Conservation (phyloP, 2,888 invertebrate genomes). For the Drosophila limbata region DNA sequence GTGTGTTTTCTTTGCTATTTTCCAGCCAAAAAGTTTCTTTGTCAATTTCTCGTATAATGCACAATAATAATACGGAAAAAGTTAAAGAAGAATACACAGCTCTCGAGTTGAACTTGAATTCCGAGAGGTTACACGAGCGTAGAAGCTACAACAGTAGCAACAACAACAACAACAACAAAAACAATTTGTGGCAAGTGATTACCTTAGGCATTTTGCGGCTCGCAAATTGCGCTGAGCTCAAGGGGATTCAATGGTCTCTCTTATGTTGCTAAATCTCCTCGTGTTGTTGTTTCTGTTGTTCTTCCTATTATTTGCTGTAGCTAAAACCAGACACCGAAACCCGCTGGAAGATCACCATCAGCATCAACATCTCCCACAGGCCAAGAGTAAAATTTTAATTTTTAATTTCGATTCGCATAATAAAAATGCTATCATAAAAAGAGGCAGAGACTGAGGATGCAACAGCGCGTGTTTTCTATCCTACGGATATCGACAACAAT, state of each 20-base stretch:
- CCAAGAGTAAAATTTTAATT: slow-evolving; percentile 69
- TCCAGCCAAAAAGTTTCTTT: slow-evolving; percentile 73
- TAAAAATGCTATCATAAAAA: slow-evolving; percentile 55
- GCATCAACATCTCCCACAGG: slow-evolving; percentile 55
- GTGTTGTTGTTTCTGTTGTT: slow-evolving; percentile 39
- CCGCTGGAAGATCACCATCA: slow-evolving; percentile 60
- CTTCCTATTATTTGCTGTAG: slow-evolving; percentile 50
- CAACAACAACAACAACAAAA: slow-evolving; percentile 37
- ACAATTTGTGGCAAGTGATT: slow-evolving; percentile 75
- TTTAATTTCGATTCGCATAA: slow-evolving; percentile 78
- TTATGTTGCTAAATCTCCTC: slow-evolving; percentile 12
- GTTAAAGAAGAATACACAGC: slow-evolving; percentile 44
- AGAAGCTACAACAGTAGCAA: not conserved
- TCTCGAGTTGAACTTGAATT: slow-evolving; percentile 51
- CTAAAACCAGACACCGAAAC: slow-evolving; percentile 25
- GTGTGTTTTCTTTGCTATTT: slow-evolving; percentile 64
- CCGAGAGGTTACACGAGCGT: slow-evolving; percentile 5
- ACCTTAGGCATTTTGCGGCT: slow-evolving; percentile 72
- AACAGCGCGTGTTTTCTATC: slow-evolving; percentile 12
- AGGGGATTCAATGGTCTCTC: slow-evolving; percentile 57
- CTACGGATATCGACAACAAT: slow-evolving; percentile 17
- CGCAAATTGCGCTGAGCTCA: slow-evolving; percentile 75
- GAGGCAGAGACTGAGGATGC: slow-evolving; percentile 12
- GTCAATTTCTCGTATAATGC: slow-evolving; percentile 79
- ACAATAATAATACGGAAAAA: slow-evolving; percentile 61